phyloP scores from a whole-genome alignment of 1,140 invertebrate species.

The Cyphomyrmex costatus region DNA sequence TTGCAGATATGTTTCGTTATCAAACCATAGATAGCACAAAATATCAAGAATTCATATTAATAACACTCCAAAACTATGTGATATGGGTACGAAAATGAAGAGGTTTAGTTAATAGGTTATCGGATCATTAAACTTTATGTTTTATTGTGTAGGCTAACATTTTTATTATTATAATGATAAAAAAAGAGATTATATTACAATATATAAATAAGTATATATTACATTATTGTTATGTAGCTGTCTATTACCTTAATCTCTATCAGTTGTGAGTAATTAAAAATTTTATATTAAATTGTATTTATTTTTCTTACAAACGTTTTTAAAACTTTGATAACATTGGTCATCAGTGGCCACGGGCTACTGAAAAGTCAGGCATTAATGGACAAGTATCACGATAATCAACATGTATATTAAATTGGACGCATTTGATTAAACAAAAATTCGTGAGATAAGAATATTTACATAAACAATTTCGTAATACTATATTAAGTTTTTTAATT shows the following conservation, averaged over 20 bases:
- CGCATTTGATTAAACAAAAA: conserved; percentile 15
- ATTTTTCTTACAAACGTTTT: neutral
- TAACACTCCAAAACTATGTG: neutral
- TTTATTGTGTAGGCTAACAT: neutral
- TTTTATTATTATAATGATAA: neutral
- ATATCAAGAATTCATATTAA: neutral
- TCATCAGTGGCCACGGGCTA: neutral
- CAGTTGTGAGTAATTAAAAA: too few species aligned
- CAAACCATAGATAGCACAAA: neutral
- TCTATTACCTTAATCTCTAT: too few species aligned
- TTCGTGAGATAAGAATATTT: neutral
- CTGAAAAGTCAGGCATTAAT: neutral
- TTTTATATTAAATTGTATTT: neutral
- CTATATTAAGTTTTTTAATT: neutral
- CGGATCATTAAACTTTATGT: neutral
- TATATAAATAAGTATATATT: too few species aligned
- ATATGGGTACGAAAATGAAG: neutral
- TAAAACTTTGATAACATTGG: neutral
- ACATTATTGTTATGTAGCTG: too few species aligned
- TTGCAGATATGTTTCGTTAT: neutral
- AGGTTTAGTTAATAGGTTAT: neutral
- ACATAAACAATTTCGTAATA: neutral
- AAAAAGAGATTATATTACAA: too few species aligned
- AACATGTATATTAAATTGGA: neutral
- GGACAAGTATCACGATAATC: neutral